Evolutionary conservation across 1,140 invertebrate species (phyloP), one percentile per base, ranked within the genome.

Genomic region (Diorhabda carinulata): DNA sequence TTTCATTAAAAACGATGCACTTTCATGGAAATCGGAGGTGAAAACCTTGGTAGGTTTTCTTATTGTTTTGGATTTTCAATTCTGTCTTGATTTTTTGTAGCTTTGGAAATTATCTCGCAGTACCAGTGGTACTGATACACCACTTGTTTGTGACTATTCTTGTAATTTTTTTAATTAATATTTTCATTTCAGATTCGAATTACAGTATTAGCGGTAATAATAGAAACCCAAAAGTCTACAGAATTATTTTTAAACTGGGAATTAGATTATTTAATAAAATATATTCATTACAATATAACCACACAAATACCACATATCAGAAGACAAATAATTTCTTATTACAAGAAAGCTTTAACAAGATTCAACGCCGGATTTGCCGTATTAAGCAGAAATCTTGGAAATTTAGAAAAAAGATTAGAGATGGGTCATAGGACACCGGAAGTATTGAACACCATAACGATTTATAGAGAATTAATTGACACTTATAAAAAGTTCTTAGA

Each of bases 191-290:
- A 80, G 76, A 84, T 82, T 3, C 79, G 86, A 4, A 78, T 87
- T 3, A 73, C 85, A 72, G 86, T 87, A 0, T 83, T 95, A 67
- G 85, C 86, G 3, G 80, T 94, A 5, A 76, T 96, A 8, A 87
- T 90, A 67, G 92, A 94, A 74, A 91, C 88, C 8, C 87, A 88
- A 59, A 92, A 91, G 78, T 89, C 86, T 9, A 92, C 92, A 9
- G 89, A 93, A 78, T 56, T 79, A 1, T 87, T 92, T 68, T 82
- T 81, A 2, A 9, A 73, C 3, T 79, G 79, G 62, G 93, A 95
- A 79, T 84, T 94, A 10, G 76, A 87, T 8, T 82, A 90, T n/a
- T 81, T 95, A 45, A 75, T 86, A n/a, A 77, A 78, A 43, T 94
- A 91, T 81, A 77, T 94, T 40, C 77, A 81, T 9, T 87, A 88